phyloP scores from a whole-genome alignment of 2,888 invertebrate genomes.

The Erynnis tages region DNA sequence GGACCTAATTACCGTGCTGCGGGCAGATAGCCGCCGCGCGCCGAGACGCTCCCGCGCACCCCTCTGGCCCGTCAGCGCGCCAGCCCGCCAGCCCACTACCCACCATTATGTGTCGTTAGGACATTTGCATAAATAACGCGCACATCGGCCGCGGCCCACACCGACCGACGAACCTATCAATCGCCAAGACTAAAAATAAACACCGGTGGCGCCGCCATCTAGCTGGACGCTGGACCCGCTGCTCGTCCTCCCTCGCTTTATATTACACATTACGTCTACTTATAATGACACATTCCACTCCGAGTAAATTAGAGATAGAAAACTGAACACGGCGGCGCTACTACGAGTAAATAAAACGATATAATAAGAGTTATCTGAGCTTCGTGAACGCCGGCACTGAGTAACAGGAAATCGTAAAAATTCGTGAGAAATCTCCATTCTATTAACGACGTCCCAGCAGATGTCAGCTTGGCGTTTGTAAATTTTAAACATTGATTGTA shows the following conservation, averaged over 20 bases:
- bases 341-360: constrained; percentile 61
- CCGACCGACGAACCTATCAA: constrained; percentile 66
- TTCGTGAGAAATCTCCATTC: constrained; percentile 69
- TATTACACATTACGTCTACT: constrained; percentile 47
- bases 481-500: constrained; percentile 40
- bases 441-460: constrained; percentile 41
- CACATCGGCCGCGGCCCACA: constrained; percentile 59
- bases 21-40: constrained; percentile 58
- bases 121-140: constrained; percentile 78
- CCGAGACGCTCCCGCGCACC: constrained; percentile 57
- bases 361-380: constrained; percentile 69
- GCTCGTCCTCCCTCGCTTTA: constrained; percentile 44
- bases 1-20: constrained; percentile 76
- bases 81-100: too few relatives aligned
- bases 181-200: constrained; percentile 70
- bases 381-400: constrained; percentile 55
- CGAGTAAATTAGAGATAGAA: constrained; percentile 67
- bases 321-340: constrained; percentile 55
- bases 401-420: constrained; percentile 78
- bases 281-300: constrained; percentile 59
- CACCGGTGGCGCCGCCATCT: constrained; percentile 55
- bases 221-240: constrained; percentile 41
- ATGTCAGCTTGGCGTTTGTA: constrained; percentile 40
- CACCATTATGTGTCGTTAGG: constrained; percentile 77
- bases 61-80: constrained; percentile 39